Evolutionary conservation across 64 coral and sea anemone species (phyloP), one percentile per base, ranked within the genome.

Genomic region (Orbicella faveolata): DNA sequence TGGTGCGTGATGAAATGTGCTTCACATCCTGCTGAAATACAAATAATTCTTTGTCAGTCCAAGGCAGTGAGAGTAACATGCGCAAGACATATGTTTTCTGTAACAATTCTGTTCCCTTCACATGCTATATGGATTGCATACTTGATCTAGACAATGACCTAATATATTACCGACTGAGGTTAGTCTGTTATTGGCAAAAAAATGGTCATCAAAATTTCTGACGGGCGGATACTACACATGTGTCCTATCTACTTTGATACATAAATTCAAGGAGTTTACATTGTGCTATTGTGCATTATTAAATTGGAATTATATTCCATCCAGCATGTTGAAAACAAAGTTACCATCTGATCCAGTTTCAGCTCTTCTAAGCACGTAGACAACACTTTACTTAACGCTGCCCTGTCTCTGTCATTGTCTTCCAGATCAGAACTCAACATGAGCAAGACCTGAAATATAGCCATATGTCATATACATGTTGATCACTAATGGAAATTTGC

Each of bases 341-440:
- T 88, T 81, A 96, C 95, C 92, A 77, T 95, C 37, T 90, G 79
- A 54, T 96, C 91, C 26, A 99, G 87, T 39, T 91, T 83, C 52
- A 99, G 78, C 79, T 95, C 97, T 61, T 87, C 77, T 11, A 99
- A 65, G 64, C 97, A 95, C 52, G 93, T 96, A 18, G 76, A 77
- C n/a, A 99, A 68, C 6, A 99, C 91, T 67, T 82, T 87, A 15
- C 93, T 88, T 17, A 99, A 34, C 4, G 89, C 83, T 57, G 84
- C 85, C 44, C 76, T 94, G 82, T 96, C 97, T 89, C 90, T 87
- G 0, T 99, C 94, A 52, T 91, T 99, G 44, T 99, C 89, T 75
- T 99, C 94, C 61, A 99, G 68, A 21, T 99, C 97, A 91, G 94
- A 96, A 77, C 91, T 93, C 79, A 99, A 55, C 91, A 99, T 96